Conservation (phyloP, 2,797 vertebrate genomes). For the Gymnodraco acuticeps region DNA sequence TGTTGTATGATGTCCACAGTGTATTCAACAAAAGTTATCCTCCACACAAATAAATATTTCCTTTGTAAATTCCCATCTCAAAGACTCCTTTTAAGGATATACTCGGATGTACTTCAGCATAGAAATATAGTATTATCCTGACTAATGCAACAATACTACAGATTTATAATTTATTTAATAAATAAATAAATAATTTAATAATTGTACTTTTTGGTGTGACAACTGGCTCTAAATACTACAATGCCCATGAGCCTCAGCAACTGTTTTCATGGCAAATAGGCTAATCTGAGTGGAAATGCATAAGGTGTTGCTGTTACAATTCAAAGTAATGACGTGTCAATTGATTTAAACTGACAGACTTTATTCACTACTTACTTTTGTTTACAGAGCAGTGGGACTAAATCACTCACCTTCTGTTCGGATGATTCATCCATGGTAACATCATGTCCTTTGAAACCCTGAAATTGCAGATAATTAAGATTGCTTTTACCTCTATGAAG, state of each 20-base stretch:
- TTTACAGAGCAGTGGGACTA: background rate
- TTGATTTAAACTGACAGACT: background rate
- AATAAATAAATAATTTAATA: no score
- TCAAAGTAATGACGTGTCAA: background rate
- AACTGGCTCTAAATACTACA: background rate
- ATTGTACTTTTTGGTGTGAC: background rate
- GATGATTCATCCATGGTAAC: background rate
- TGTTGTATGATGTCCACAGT: slow-evolving; percentile 27
- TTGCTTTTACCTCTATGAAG: background rate
- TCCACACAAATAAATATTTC: rapidly evolving
- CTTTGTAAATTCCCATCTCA: background rate
- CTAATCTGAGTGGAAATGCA: background rate
- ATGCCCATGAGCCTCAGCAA: slow-evolving; percentile 1
- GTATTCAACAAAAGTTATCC: slow-evolving; percentile 1
- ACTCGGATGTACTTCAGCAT: no score
- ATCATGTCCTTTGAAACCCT: background rate
- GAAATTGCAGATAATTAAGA: background rate
- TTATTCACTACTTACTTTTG: background rate
- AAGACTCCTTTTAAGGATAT: background rate
- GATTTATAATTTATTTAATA: background rate
- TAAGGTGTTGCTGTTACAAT: background rate
- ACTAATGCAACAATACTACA: background rate
- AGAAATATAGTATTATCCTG: background rate
- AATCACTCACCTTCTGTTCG: background rate
- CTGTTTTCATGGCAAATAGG: background rate